Evolutionary conservation across 2,797 vertebrate genomes (phyloP).

Genomic region (Enteromius fasciolatus): DNA sequence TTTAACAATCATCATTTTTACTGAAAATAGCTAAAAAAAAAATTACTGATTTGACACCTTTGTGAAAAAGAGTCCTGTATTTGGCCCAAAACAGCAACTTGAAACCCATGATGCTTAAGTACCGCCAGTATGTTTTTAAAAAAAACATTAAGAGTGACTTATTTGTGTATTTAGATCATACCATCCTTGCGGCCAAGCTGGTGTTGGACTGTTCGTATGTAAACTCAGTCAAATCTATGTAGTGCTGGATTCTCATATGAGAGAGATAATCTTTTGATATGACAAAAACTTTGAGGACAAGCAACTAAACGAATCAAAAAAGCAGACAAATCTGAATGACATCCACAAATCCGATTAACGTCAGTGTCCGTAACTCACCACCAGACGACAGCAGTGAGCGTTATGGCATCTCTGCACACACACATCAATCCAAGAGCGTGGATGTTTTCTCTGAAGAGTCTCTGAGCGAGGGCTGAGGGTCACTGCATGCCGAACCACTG

Average conservation of each 20-base stretch:
- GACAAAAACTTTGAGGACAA: background rate
- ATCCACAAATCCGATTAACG: background rate
- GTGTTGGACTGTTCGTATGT: background rate
- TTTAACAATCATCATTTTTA: background rate
- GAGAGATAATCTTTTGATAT: background rate
- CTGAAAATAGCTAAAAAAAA: background rate
- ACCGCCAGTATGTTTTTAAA: background rate
- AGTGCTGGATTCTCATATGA: background rate
- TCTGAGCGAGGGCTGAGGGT: constrained; percentile 45
- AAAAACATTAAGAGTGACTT: background rate
- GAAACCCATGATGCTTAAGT: background rate
- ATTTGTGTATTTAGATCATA: background rate
- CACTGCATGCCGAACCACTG: constrained; percentile 99
- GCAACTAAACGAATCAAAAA: background rate
- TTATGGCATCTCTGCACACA: background rate
- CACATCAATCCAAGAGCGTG: background rate
- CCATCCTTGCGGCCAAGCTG: no score
- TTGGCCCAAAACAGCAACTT: background rate
- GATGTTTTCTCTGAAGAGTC: background rate
- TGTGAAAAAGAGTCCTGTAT: constrained; percentile 2
- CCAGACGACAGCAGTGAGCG: constrained; percentile 2
- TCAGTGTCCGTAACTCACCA: background rate
- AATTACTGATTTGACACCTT: background rate
- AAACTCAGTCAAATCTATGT: background rate
- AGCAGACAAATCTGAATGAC: background rate